Percentiles rank a stretch among this genome's conserved stretches.
Conservation (phyloP, 2,113 vertebrate species). For the Nothoprocta perdicaria region DNA sequence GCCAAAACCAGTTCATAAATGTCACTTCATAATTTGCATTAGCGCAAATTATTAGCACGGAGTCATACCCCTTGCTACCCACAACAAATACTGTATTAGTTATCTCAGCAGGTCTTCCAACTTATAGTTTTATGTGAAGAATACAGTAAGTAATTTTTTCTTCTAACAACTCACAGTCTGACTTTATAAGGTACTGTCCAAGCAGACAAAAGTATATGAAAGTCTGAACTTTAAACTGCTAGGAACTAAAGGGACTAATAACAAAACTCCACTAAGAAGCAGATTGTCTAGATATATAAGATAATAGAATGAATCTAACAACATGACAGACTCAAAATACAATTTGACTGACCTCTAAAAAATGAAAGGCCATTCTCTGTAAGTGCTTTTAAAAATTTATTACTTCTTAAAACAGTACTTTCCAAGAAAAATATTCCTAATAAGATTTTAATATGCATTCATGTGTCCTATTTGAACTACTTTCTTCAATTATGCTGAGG, state of each 20-base stretch:
- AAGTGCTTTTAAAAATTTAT: not conserved
- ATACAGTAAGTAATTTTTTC: slow-evolving; percentile 49
- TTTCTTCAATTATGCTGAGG: not conserved
- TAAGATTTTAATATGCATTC: not conserved
- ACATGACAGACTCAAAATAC: not conserved
- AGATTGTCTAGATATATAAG: not conserved
- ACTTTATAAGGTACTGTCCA: not conserved
- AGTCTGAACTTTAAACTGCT: slow-evolving; percentile 5
- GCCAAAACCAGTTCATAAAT: slow-evolving; percentile 72
- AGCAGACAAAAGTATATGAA: not conserved
- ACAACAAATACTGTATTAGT: slow-evolving; percentile 25
- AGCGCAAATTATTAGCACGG: slow-evolving; percentile 64
- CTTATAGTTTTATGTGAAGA: slow-evolving; percentile 60
- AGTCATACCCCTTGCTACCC: slow-evolving; percentile 29
- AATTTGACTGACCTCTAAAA: not conserved
- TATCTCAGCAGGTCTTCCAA: slow-evolving; percentile 45
- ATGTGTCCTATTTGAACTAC: not conserved
- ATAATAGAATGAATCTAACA: not conserved
- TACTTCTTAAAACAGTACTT: slow-evolving; percentile 7
- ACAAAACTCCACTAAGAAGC: not conserved
- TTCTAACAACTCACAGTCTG: not conserved
- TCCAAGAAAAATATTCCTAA: not conserved
- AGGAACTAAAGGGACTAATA: not conserved
- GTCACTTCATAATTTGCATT: slow-evolving; percentile 63
- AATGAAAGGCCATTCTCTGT: not conserved